Evolutionary conservation across 2,888 invertebrate genomes (phyloP).

Genomic region (Penaeus monodon): DNA sequence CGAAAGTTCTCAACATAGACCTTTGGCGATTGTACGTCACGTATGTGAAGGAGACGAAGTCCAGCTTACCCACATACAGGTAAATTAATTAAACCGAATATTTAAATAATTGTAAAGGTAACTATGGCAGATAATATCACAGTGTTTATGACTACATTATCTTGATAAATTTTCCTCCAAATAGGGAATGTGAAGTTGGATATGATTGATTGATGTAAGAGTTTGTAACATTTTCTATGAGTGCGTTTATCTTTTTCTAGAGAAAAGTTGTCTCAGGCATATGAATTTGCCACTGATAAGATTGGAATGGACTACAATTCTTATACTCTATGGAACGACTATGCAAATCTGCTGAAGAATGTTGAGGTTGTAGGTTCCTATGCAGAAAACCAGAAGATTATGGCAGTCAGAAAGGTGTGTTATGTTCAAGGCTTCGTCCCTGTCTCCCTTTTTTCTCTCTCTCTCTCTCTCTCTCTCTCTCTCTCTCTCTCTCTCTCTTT

Average conservation of each 20-base stretch:
- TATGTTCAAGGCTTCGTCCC: background rate
- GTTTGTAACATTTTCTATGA: too few species aligned
- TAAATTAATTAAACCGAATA: constrained; percentile 69
- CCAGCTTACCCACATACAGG: constrained; percentile 92
- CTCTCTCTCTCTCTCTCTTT: too few species aligned
- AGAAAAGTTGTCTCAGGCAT: constrained; percentile 99
- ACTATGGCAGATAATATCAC: background rate
- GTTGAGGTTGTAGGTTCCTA: constrained; percentile 98
- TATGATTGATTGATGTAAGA: too few species aligned
- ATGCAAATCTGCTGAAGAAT: constrained; percentile 93
- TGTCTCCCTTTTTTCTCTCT: too few species aligned
- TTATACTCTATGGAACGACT: constrained; percentile 97
- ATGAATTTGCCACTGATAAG: constrained; percentile 98
- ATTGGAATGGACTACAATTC: constrained; percentile 99
- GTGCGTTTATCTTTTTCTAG: constrained; percentile 73
- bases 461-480: too few species aligned
- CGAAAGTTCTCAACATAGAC: constrained; percentile 98
- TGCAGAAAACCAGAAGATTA: constrained; percentile 99
- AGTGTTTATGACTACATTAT: too few species aligned
- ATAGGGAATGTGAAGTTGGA: too few species aligned
- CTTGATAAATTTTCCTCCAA: too few species aligned
- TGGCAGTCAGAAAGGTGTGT: constrained; percentile 91
- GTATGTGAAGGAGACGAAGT: constrained; percentile 98
- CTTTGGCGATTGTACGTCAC: constrained; percentile 97
- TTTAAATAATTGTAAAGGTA: background rate